phyloP scores from a whole-genome alignment of 2,888 invertebrate genomes.

The Coelopa pilipes region DNA sequence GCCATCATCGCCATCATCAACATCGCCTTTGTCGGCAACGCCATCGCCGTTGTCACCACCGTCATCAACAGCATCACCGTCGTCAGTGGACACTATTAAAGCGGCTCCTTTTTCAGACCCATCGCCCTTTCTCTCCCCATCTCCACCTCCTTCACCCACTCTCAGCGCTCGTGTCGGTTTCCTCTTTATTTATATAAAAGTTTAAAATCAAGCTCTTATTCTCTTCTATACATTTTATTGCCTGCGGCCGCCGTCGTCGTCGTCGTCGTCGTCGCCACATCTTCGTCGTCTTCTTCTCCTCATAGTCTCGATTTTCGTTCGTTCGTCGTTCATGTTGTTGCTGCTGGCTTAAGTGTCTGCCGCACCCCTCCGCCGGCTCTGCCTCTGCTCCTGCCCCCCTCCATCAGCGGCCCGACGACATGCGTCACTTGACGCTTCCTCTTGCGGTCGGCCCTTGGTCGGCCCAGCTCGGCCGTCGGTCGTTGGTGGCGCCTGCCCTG shows the following conservation, averaged over 20 bases:
- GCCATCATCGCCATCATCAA: neutral
- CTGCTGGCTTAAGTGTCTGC: too few species aligned
- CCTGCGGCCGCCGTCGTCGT: neutral
- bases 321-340: too few species aligned
- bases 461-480: constrained; percentile 50
- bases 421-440: neutral
- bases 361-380: too few species aligned
- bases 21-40: neutral
- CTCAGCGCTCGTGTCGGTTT: too few species aligned
- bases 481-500: constrained; percentile 45
- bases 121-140: neutral
- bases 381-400: neutral
- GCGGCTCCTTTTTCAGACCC: neutral
- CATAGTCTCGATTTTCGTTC: too few species aligned
- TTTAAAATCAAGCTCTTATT: constrained; percentile 21
- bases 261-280: neutral
- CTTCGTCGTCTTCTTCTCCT: too few species aligned
- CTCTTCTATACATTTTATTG: neutral
- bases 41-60: neutral
- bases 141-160: neutral
- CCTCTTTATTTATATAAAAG: neutral
- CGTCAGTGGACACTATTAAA: constrained; percentile 12
- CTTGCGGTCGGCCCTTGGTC: constrained; percentile 34
- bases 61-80: neutral
- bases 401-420: neutral